phyloP scores from a whole-genome alignment of 2,113 vertebrate genomes.

The Apteryx mantelli region DNA sequence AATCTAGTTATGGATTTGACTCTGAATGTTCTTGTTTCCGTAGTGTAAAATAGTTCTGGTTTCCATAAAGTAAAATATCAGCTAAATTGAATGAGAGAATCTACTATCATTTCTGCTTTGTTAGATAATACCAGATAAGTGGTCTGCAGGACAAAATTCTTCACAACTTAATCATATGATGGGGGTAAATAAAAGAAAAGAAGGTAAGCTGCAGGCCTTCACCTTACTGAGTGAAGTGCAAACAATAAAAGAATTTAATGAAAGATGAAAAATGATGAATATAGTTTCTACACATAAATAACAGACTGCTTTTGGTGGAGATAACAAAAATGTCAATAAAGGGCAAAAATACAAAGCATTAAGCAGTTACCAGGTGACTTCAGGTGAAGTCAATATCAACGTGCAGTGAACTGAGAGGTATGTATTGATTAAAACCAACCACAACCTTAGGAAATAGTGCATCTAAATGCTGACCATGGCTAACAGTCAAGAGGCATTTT shows the following conservation, averaged over 20 bases:
- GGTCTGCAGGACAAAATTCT: not conserved
- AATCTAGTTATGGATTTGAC: not conserved
- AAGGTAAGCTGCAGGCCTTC: not conserved
- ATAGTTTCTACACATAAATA: not conserved
- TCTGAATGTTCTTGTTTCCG: not conserved
- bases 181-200: not conserved
- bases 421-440: conserved; percentile 20
- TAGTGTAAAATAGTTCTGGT: not conserved
- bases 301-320: not conserved
- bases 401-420: conserved; percentile 3
- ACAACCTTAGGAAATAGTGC: conserved; percentile 11
- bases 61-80: conserved; percentile 13
- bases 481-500: not conserved
- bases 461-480: not conserved
- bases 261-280: not conserved
- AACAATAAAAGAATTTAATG: not conserved
- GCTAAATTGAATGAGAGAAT: not conserved
- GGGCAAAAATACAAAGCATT: conserved; percentile 4
- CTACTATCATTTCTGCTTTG: not conserved
- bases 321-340: not conserved
- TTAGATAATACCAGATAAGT: not conserved
- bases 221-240: not conserved
- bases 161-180: not conserved
- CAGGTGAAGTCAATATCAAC: conserved; percentile 1
- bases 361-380: conserved; percentile 38